A percentile compares a stretch with the other conserved stretches of the same genome.
Conservation (phyloP, 2,797 vertebrate species). For the Danio albolineatus region DNA sequence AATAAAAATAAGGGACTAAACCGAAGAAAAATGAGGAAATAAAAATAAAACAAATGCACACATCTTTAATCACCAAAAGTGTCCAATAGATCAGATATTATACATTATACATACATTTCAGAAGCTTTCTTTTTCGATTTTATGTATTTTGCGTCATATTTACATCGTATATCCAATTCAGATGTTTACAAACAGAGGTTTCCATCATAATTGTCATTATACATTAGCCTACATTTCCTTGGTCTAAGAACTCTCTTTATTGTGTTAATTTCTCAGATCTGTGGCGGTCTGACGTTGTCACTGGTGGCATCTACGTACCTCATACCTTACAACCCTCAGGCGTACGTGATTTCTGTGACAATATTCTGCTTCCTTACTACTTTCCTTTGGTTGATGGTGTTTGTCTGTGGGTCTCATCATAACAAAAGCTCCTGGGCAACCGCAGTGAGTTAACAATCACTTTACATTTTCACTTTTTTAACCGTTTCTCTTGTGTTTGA, state of each 20-base stretch:
- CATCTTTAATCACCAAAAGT: too few species aligned
- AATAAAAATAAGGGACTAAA: too few species aligned
- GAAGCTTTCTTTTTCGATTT: neutral
- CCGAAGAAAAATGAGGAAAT: too few species aligned
- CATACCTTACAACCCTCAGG: constrained; percentile 63
- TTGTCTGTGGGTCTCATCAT: constrained; percentile 72
- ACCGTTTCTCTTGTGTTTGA: too few species aligned
- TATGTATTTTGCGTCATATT: neutral
- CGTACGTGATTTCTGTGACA: constrained; percentile 93
- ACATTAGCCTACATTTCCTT: neutral
- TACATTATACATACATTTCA: neutral
- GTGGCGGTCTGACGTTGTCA: constrained; percentile 92
- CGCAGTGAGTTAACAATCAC: constrained; percentile 63
- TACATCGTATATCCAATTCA: too few species aligned
- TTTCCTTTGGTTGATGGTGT: constrained; percentile 80
- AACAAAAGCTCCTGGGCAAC: constrained; percentile 73
- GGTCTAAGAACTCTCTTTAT: too few species aligned
- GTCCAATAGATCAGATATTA: neutral
- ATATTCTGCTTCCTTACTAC: constrained; percentile 88
- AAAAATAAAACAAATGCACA: too few species aligned
- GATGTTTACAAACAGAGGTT: neutral
- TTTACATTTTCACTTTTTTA: neutral
- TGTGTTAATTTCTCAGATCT: constrained; percentile 55
- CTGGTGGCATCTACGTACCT: constrained; percentile 78
- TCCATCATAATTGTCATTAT: neutral